Base-by-base conservation (phyloP, 2,888 invertebrate species). In the Phengaris alcon region DNA sequence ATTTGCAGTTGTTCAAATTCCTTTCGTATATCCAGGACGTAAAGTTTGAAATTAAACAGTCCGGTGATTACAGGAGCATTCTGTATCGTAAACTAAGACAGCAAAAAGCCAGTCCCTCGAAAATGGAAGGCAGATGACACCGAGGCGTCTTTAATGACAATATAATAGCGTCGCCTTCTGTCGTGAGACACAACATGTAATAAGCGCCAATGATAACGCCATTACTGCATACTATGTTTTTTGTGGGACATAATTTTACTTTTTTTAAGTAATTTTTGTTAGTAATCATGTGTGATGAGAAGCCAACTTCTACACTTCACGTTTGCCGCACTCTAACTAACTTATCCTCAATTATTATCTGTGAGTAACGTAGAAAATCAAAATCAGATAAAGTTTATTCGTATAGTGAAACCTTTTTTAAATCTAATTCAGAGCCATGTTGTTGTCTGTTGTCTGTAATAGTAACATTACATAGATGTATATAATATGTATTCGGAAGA, bases 151-250 rank as follows among this genome's bases (percentile, higher is more conserved):
- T 89, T 93, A 93, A 93, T 91, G 93, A 91, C 90, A 91, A 86
- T 93, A 91, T 93, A 93, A 93, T 93, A 91, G 91, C 92, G 86
- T 86, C 84, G 88, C 90, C 90, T 88, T 85, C 88, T 90, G 90
- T 88, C 87, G 85, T 85, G 84, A 84, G 85, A 85, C 84, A 82
- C 83, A 87, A 90, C 88, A 82, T 88, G 89, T 88, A 92, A 93
- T 93, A 92, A 91, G 85, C 84, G 84, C 88, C 86, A 87, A 88
- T 89, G 90, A 90, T 91, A 90, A 89, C 85, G 86, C 84, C 85
- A 88, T 90, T 87, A 88, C 81, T 77, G 81, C 81, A 82, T 83
- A 82, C 80, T 80, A 68, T 81, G 84, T 90, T 90, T 89, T 90
- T 89, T 85, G 86, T 84, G 84, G 82, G 83, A 79, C 81, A 85